Percentiles rank a stretch among this genome's conserved stretches.
Evolutionary conservation across 92 coral and sea anemone genomes (phyloP).

Genomic region (Plumapathes pennacea): DNA sequence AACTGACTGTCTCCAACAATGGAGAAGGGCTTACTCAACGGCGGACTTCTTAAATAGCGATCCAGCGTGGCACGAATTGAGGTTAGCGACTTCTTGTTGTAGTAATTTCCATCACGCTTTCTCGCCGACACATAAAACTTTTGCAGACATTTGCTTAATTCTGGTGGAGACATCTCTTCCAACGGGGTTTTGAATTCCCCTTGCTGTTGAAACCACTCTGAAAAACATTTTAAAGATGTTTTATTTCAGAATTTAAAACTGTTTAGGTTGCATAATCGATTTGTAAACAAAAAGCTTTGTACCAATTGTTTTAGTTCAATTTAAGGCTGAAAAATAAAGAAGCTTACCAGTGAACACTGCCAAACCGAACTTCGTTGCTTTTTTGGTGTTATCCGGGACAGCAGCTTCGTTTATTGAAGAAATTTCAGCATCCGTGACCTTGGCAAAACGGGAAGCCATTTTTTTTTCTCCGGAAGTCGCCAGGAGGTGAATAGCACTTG

Average conservation of each 20-base stretch:
- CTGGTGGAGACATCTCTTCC: slow-evolving; percentile 21
- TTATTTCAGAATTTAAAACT: no score
- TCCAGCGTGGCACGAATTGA: slow-evolving; percentile 27
- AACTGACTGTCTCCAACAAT: slow-evolving; percentile 44
- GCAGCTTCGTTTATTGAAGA: slow-evolving; percentile 1
- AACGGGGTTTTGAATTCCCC: slow-evolving; percentile 17
- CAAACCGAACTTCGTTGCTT: slow-evolving; percentile 13
- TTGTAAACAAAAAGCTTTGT: neutral
- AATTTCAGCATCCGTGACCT: neutral
- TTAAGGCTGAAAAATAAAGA: neutral
- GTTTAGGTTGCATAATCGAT: no score
- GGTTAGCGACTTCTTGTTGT: slow-evolving; percentile 31
- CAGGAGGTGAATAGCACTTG: slow-evolving; percentile 3
- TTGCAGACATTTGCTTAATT: slow-evolving; percentile 21
- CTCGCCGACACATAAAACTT: slow-evolving; percentile 41
- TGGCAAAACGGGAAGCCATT: slow-evolving; percentile 9
- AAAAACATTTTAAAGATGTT: slow-evolving; percentile 4
- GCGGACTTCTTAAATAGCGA: slow-evolving; percentile 37
- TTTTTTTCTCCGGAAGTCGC: neutral
- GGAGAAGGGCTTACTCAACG: slow-evolving; percentile 24
- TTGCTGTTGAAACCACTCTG: slow-evolving; percentile 22
- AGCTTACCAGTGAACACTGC: slow-evolving; percentile 4
- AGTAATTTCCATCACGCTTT: slow-evolving; percentile 35
- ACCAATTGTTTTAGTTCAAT: neutral
- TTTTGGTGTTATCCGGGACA: slow-evolving; percentile 9